These are phyloP conservation scores for Numenius arquata DNA, from an alignment of 2,113 vertebrate species.

Conservation along the genomic window DNA sequence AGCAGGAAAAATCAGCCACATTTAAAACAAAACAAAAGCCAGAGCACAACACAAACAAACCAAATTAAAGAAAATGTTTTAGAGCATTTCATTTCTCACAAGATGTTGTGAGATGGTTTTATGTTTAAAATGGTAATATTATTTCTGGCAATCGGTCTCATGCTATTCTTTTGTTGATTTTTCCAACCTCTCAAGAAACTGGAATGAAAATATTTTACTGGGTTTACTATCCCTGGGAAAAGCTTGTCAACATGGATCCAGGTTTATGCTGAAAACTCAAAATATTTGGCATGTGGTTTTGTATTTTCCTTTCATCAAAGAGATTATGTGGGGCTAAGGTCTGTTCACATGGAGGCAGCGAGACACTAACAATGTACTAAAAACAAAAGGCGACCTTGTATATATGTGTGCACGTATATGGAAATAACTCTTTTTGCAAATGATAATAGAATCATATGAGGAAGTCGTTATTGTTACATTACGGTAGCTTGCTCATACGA, in stretches of 20 bases:
- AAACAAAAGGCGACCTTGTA: background rate
- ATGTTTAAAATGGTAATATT: conserved; percentile 72
- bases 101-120: conserved; percentile 53
- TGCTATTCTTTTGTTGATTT: conserved; percentile 67
- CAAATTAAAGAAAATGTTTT: conserved; percentile 40
- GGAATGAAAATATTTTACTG: conserved; percentile 69
- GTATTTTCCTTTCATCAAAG: background rate
- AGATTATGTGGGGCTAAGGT: background rate
- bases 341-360: background rate
- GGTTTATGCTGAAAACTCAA: conserved; percentile 42
- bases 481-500: background rate
- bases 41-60: conserved; percentile 10
- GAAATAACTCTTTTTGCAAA: background rate
- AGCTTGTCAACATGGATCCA: conserved; percentile 47
- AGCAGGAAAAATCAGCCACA: background rate
- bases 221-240: conserved; percentile 58
- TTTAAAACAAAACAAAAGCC: background rate
- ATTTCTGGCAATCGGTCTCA: conserved; percentile 66
- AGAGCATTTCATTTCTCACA: conserved; percentile 38
- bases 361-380: background rate
- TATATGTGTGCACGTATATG: background rate
- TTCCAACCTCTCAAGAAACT: conserved; percentile 70
- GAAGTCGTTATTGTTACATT: background rate
- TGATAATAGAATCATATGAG: background rate
- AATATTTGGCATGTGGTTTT: conserved; percentile 9